Base-by-base conservation (phyloP, 1,140 invertebrate genomes). In the Macrobrachium rosenbergii region DNA sequence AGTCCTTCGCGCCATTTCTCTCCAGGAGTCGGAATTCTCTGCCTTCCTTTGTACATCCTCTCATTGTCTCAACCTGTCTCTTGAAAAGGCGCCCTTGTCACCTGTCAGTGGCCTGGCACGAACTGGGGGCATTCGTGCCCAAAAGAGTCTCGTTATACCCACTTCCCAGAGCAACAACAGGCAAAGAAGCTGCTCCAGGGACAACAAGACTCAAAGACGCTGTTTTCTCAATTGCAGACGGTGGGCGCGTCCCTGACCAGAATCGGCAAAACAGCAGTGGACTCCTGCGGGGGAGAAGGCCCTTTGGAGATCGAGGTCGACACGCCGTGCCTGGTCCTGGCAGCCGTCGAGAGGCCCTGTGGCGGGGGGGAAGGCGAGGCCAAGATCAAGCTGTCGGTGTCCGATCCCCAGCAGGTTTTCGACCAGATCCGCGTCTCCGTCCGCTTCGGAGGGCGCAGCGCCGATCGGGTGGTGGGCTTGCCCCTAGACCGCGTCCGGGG, bases 361-460 rank as follows among this genome's bases (percentile, higher is more conserved):
- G 78, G 73, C n/a, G 64, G 10, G 12, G 52, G n/a, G 11, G 6
- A 60, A 17, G 69, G 73, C 52, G 64, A 11, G 12, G 69, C 69
- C 28, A n/a, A 73, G 17, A 17, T 75, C 14, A 23, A 12, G 0
- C 67, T 83, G 19, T 59, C 52, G 12, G 37, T 83, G 6, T 43
- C 81, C 5, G 81, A 83, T 21, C 81, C 81, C n/a, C 81, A 83
- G 58, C 81, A 83, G 81, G 19, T 45, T 2, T 83, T 73, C 58
- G 81, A 83, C 81, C 10, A 6, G 43, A 62, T 83, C 14, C 5
- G 14, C 52, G 28, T 83, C 21, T 0, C 3, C 45, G 28, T 83
- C 67, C 21, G 16, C 17, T 69, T 52, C 21, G 81, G 43, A 7
- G 73, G 73, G 3, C 64, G 81, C 43, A 19, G 58, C 2, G 67